These are phyloP conservation scores for Zhengitettix transpicula DNA, from an alignment of 2,888 invertebrate genomes.

Conservation along the genomic window DNA sequence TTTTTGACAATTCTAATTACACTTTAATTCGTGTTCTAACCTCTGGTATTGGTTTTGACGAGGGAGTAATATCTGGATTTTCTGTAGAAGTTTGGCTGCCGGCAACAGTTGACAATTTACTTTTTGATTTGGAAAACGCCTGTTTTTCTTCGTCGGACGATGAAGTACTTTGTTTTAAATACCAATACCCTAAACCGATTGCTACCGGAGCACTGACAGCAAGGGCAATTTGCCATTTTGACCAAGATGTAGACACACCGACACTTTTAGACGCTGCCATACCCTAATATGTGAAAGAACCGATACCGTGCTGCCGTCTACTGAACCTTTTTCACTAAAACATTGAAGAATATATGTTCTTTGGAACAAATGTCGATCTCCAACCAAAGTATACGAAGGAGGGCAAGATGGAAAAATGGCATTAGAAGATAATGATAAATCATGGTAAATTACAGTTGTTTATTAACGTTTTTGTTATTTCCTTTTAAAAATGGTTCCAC, in stretches of 20 bases:
- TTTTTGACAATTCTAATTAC: too few species aligned
- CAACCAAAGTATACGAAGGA: neutral
- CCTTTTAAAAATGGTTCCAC: too few species aligned
- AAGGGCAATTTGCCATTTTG: constrained; percentile 74
- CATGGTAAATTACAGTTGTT: neutral
- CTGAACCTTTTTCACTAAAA: neutral
- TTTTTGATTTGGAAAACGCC: constrained; percentile 27
- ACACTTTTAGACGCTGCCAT: constrained; percentile 6
- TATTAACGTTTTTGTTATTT: too few species aligned
- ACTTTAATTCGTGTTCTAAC: constrained; percentile 15
- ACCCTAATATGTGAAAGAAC: neutral
- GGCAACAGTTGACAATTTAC: constrained; percentile 23
- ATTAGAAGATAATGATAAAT: neutral
- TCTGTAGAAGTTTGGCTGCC: constrained; percentile 42
- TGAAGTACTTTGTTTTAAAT: constrained; percentile 37
- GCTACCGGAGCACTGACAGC: constrained; percentile 70
- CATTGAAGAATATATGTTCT: too few species aligned
- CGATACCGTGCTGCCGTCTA: neutral
- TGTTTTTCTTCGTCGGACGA: constrained; percentile 15
- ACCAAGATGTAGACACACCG: constrained; percentile 14
- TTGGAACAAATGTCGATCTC: neutral
- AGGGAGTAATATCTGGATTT: constrained; percentile 24
- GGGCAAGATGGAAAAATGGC: neutral
- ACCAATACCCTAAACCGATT: constrained; percentile 65
- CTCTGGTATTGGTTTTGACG: constrained; percentile 23